Percentiles rank a stretch among this genome's conserved stretches.
Conservation (phyloP, 2,113 vertebrate genomes). For the Hiodon tergisus region DNA sequence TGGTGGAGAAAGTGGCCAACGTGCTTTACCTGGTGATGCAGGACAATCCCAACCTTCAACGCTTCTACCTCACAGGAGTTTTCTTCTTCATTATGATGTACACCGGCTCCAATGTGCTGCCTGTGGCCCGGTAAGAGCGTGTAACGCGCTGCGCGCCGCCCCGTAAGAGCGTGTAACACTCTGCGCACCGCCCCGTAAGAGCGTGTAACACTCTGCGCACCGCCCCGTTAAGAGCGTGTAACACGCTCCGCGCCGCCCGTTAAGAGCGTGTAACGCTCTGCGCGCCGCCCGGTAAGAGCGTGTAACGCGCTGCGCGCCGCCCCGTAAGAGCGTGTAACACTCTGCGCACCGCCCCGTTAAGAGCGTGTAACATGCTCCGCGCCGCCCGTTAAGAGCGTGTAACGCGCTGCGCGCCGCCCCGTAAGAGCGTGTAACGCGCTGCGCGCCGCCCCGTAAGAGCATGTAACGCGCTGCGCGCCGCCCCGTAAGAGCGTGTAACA, state of each 20-base stretch:
- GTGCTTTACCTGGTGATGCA: constrained; percentile 87
- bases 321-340: too few relatives aligned
- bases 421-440: too few relatives aligned
- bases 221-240: too few relatives aligned
- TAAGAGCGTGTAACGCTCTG: too few relatives aligned
- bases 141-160: background rate
- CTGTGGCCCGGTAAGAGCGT: constrained; percentile 82
- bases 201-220: background rate
- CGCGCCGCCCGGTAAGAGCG: too few relatives aligned
- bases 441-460: background rate
- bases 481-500: constrained; percentile 68
- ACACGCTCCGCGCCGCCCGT: too few relatives aligned
- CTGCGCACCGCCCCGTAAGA: background rate
- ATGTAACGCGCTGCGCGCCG: constrained; percentile 34
- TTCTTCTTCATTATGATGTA: constrained; percentile 99
- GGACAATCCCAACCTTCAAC: constrained; percentile 95
- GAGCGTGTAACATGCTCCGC: too few relatives aligned
- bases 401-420: too few relatives aligned
- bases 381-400: constrained; percentile 72
- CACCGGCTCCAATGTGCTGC: constrained; percentile 96
- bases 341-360: too few relatives aligned
- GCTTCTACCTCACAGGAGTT: constrained; percentile 89
- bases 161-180: too few relatives aligned
- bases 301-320: too few relatives aligned
- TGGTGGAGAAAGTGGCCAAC: constrained; percentile 95